Conservation (phyloP, 2,113 vertebrate species). For the Epinephelus fuscoguttatus region DNA sequence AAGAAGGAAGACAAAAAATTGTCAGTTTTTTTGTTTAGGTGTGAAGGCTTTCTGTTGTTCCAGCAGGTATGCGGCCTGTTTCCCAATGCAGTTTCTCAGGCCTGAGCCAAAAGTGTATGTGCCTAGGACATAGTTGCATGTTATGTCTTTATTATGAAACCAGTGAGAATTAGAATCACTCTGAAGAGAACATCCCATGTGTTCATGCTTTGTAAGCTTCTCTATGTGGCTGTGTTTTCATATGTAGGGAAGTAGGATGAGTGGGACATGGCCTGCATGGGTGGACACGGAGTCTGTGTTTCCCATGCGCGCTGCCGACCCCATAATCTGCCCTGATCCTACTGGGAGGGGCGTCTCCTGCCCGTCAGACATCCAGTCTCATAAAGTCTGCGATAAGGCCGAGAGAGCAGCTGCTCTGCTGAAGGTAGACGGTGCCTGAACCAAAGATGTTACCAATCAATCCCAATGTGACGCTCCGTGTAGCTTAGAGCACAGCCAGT, state of each 20-base stretch:
- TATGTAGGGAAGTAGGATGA: neutral
- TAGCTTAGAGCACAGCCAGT: slow-evolving; percentile 1
- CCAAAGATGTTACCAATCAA: slow-evolving; percentile 17
- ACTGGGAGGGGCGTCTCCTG: slow-evolving; percentile 45
- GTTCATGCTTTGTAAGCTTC: neutral
- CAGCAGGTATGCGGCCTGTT: too few relatives aligned
- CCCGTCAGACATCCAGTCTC: slow-evolving; percentile 35
- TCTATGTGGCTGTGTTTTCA: slow-evolving; percentile 32
- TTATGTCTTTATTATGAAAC: neutral
- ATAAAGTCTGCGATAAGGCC: slow-evolving; percentile 34
- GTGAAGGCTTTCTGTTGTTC: too few relatives aligned
- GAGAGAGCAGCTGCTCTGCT: slow-evolving; percentile 50
- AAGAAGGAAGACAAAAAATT: too few relatives aligned
- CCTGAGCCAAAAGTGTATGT: neutral
- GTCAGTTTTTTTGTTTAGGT: too few relatives aligned
- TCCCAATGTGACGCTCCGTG: neutral
- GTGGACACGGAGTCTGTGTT: slow-evolving; percentile 48
- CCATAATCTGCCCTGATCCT: slow-evolving; percentile 65
- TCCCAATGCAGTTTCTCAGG: too few relatives aligned
- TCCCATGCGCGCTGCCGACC: slow-evolving; percentile 13
- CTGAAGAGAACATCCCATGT: neutral
- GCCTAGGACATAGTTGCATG: neutral
- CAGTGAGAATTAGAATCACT: neutral
- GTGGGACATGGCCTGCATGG: slow-evolving; percentile 18
- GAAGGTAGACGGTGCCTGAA: slow-evolving; percentile 31